A percentile compares a stretch with the other conserved stretches of the same genome.
These are phyloP conservation scores for Dendrolimus kikuchii DNA, from an alignment of 1,140 invertebrate genomes.

Conservation along the genomic window DNA sequence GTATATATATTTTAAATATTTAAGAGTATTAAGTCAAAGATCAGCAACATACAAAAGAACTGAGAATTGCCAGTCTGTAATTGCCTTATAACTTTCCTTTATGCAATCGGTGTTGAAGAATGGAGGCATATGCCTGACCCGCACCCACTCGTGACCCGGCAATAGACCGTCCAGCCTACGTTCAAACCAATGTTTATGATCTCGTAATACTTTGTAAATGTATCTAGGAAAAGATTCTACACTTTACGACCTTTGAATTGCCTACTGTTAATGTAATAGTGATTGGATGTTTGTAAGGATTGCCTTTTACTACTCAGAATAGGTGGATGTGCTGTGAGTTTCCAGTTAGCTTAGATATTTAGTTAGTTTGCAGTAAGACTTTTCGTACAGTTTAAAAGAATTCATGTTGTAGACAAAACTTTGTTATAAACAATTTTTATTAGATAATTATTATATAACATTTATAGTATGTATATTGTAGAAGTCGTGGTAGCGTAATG, in stretches of 20 bases:
- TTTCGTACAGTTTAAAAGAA: too few species aligned
- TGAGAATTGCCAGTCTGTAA: too few species aligned
- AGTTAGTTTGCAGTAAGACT: too few species aligned
- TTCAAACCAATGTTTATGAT: constrained; percentile 36
- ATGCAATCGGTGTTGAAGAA: constrained; percentile 6
- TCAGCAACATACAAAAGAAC: too few species aligned
- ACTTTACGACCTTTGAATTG: constrained; percentile 38
- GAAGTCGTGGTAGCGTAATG: too few species aligned
- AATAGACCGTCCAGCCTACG: constrained; percentile 11
- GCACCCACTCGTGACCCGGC: constrained; percentile 40
- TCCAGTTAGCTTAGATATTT: too few species aligned
- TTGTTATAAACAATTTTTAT: too few species aligned
- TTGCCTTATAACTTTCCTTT: constrained; percentile 1
- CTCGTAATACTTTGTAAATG: constrained; percentile 41
- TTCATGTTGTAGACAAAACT: too few species aligned
- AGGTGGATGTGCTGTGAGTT: neutral
- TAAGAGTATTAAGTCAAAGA: too few species aligned
- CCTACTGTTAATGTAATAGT: constrained; percentile 18
- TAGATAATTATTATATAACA: too few species aligned
- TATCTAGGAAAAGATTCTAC: constrained; percentile 42
- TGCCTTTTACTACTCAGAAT: constrained; percentile 10
- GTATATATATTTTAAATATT: too few species aligned
- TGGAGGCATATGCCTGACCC: constrained; percentile 18
- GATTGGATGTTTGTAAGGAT: constrained; percentile 9
- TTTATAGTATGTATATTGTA: too few species aligned